Percentiles rank a stretch among this genome's conserved stretches.
Conservation (phyloP, 2,888 invertebrate genomes). For the Shargacucullia verbasci region DNA sequence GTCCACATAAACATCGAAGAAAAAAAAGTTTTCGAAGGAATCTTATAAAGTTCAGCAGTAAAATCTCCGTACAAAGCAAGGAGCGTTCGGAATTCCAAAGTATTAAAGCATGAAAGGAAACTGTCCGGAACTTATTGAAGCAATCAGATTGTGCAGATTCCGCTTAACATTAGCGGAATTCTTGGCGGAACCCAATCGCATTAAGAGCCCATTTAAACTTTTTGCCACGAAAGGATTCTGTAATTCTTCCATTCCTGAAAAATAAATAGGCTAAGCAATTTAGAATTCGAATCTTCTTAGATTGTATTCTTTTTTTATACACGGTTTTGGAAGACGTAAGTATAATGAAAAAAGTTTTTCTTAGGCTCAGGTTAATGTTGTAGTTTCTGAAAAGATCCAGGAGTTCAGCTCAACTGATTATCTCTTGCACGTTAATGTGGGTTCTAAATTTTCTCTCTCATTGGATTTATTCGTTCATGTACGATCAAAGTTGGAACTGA, state of each 20-base stretch:
- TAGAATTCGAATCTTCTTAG: slow-evolving; percentile 56
- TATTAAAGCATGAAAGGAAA: slow-evolving; percentile 83
- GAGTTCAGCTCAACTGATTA: slow-evolving; percentile 35
- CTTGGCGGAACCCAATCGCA: slow-evolving; percentile 83
- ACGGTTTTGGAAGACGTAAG: slow-evolving; percentile 48
- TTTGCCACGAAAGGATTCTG: slow-evolving; percentile 79
- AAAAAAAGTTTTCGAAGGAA: slow-evolving; percentile 53
- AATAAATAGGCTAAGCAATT: slow-evolving; percentile 76
- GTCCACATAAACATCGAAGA: slow-evolving; percentile 51
- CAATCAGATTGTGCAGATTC: slow-evolving; percentile 85
- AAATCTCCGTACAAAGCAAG: slow-evolving; percentile 65
- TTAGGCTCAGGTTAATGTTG: slow-evolving; percentile 36
- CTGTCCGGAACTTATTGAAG: slow-evolving; percentile 86
- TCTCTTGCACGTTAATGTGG: slow-evolving; percentile 30
- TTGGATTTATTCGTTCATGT: slow-evolving; percentile 18
- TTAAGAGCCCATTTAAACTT: slow-evolving; percentile 85
- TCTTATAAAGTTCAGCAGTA: slow-evolving; percentile 65
- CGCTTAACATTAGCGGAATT: slow-evolving; percentile 85
- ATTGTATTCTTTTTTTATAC: slow-evolving; percentile 58
- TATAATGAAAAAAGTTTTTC: slow-evolving; percentile 59
- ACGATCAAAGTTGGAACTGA: slow-evolving; percentile 2
- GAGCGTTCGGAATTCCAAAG: slow-evolving; percentile 76
- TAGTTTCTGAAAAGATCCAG: slow-evolving; percentile 36
- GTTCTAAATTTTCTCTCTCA: slow-evolving; percentile 3
- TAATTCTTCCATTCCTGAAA: slow-evolving; percentile 74